Evolutionary conservation across 2,797 vertebrate species (phyloP), one percentile per base, ranked within the genome.

Genomic region (Callimico goeldii): DNA sequence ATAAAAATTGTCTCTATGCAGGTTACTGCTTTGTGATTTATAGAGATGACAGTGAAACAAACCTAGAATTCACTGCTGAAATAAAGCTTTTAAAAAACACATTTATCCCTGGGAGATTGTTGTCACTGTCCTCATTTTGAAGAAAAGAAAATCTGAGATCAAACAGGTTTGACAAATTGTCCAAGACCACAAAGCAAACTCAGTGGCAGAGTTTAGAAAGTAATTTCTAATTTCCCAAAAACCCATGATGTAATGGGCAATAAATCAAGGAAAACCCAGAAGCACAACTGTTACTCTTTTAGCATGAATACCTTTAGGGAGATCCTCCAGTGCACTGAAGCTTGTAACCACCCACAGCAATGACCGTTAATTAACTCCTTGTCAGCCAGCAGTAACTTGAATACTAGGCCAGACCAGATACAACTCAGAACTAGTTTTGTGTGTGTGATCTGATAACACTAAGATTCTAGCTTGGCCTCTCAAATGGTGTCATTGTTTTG

Each of bases 61-160:
- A 76, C 6, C 2, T 30, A 67, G 76, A 22, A 94, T 10, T 82
- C 7, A n/a, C 28, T 88, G 28, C 82, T 80, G 24, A 93, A 93
- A 64, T 55, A 89, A 91, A 82, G 15, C 67, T 91, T 93, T 85
- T 46, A 67, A 81, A 94, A 94, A 93, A 89, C n/a, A 91, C 7
- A 90, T 48, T 87, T 87, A 36, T 55, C 64, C 24, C 87, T 88
- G 46, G 9, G 46, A 93, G 20, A 75, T 5, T 43, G 46, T 3
- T 55, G 73, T 85, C 33, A 41, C 33, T 75, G 28, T 43, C 20
- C 24, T 72, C 58, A 52, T 86, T 88, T 92, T 77, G 90, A 88
- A 94, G 64, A 85, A 52, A 85, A 85, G 43, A 41, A 85, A 82
- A 90, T 64, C n/a, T 94, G 64, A 85, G 93, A 94, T 79, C 46